Evolutionary conservation across 2,113 vertebrate species (phyloP).

Genomic region (Nerophis lumbriciformis): DNA sequence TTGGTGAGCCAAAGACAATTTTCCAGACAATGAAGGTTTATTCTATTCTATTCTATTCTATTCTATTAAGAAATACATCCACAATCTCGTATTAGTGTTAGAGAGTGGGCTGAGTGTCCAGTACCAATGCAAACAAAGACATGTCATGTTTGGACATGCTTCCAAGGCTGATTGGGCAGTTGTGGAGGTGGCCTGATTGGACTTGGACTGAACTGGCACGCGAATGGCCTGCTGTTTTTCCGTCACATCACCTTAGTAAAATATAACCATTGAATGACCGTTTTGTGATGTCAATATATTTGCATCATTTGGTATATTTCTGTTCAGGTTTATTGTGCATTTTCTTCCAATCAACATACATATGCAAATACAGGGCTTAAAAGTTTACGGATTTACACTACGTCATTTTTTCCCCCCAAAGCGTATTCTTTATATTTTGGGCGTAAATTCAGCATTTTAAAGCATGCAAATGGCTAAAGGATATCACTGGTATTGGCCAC

Average conservation of each 20-base stretch:
- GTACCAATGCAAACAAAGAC: constrained; percentile 64
- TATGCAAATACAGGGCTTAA: too few species aligned
- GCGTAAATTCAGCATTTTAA: too few species aligned
- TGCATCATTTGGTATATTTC: too few species aligned
- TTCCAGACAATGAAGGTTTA: too few species aligned
- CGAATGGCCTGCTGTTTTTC: constrained; percentile 27
- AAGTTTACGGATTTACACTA: too few species aligned
- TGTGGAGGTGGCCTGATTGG: constrained; percentile 53
- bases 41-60: too few species aligned
- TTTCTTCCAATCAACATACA: background rate
- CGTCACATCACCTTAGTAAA: constrained; percentile 46
- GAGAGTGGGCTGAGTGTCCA: constrained; percentile 16
- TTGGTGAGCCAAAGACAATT: too few species aligned
- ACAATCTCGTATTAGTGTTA: constrained; percentile 36
- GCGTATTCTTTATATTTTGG: too few species aligned
- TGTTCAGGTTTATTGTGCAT: background rate
- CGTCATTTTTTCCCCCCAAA: too few species aligned
- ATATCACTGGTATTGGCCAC: too few species aligned
- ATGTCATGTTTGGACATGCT: constrained; percentile 57
- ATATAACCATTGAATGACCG: background rate
- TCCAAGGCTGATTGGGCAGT: constrained; percentile 41
- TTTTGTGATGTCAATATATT: too few species aligned
- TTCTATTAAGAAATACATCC: constrained; percentile 21
- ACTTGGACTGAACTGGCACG: constrained; percentile 40
- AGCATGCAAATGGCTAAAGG: too few species aligned